A percentile compares a stretch with the other conserved stretches of the same genome.
Evolutionary conservation across 1,140 invertebrate species (phyloP).

Genomic region (Drepana arcuata): DNA sequence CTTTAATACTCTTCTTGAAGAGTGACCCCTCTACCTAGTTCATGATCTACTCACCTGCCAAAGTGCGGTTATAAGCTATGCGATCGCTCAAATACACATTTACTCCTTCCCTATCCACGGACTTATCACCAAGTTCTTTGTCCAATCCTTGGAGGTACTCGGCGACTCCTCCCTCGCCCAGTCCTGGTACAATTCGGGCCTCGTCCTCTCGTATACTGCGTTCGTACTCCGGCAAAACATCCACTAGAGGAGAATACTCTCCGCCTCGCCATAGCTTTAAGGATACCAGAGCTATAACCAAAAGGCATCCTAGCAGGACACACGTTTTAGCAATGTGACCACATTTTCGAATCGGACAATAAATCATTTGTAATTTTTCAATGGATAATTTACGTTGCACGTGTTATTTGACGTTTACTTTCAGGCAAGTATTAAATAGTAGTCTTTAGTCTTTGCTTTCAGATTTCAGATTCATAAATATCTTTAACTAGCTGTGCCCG

Average conservation of each 20-base stretch:
- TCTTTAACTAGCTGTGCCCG: no score
- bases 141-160: slow-evolving; percentile 36
- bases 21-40: no score
- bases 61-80: slow-evolving; percentile 52
- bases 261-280: slow-evolving; percentile 54
- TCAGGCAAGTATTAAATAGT: no score
- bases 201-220: slow-evolving; percentile 48
- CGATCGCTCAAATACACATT: slow-evolving; percentile 60
- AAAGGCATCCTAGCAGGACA: slow-evolving; percentile 37
- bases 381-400: no score
- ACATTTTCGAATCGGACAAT: slow-evolving; percentile 53
- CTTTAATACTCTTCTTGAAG: no score
- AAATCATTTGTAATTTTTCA: no score
- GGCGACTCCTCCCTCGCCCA: slow-evolving; percentile 48
- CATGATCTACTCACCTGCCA: slow-evolving; percentile 44
- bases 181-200: slow-evolving; percentile 42
- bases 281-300: slow-evolving; percentile 34
- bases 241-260: slow-evolving; percentile 19
- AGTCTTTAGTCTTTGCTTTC: no score
- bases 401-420: no score
- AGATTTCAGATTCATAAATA: no score
- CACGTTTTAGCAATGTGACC: slow-evolving; percentile 42
- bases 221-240: slow-evolving; percentile 32
- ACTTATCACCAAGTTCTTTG: slow-evolving; percentile 43
- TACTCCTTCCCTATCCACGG: slow-evolving; percentile 48